A percentile compares a stretch with the other conserved stretches of the same genome.
phyloP scores from a whole-genome alignment of 2,888 invertebrate genomes.

The Drosophila paramelanica region DNA sequence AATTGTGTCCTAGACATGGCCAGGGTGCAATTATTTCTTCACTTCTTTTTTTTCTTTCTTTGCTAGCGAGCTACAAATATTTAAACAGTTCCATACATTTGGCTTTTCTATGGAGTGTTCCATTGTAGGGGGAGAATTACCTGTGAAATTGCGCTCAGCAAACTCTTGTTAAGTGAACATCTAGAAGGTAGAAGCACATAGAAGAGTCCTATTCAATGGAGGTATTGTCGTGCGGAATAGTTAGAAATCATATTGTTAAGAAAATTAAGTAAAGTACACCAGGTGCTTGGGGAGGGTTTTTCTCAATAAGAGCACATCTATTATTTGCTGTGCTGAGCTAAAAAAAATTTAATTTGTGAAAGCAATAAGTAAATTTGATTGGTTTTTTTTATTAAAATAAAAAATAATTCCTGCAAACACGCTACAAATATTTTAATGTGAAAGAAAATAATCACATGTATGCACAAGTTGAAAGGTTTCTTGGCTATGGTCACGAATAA shows the following conservation, averaged over 20 bases:
- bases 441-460: too few relatives aligned
- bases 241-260: slow-evolving; percentile 3
- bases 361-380: too few relatives aligned
- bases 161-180: slow-evolving; percentile 15
- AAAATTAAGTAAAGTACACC: not conserved
- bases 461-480: too few relatives aligned
- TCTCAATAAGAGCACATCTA: too few relatives aligned
- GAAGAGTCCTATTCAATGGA: not conserved
- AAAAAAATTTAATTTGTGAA: too few relatives aligned
- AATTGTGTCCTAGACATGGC: slow-evolving; percentile 33
- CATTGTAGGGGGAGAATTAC: slow-evolving; percentile 10
- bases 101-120: not conserved
- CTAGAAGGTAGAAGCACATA: not conserved
- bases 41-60: not conserved
- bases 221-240: not conserved
- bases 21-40: not conserved
- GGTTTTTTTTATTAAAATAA: too few relatives aligned
- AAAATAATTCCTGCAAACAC: too few relatives aligned
- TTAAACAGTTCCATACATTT: slow-evolving; percentile 12
- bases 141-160: slow-evolving; percentile 6
- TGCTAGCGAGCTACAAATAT: slow-evolving; percentile 9
- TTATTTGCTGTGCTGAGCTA: too few relatives aligned
- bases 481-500: too few relatives aligned
- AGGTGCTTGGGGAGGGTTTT: not conserved
- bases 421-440: too few relatives aligned